Conservation (phyloP, 2,888 invertebrate species). For the Creontiades dilutus region DNA sequence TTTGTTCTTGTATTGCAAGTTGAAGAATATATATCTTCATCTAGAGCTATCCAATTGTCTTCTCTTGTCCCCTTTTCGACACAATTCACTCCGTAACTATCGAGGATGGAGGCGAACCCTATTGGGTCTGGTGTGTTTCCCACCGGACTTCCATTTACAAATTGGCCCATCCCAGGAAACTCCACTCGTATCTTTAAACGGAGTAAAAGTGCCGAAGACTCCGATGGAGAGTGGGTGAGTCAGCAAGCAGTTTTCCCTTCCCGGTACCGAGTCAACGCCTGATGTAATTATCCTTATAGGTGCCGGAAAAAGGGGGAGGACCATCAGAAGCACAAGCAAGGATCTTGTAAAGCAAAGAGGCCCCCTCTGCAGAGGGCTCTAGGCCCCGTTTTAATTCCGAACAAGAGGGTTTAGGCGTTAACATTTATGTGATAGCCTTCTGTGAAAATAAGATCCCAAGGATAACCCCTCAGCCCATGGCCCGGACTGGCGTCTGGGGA, state of each 20-base stretch:
- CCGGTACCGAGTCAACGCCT: slow-evolving; percentile 56
- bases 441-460: slow-evolving; percentile 67
- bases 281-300: slow-evolving; percentile 71
- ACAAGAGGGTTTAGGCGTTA: slow-evolving; percentile 73
- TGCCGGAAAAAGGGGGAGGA: slow-evolving; percentile 17
- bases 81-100: slow-evolving; percentile 50
- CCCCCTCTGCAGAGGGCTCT: not conserved
- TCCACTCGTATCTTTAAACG: slow-evolving; percentile 33
- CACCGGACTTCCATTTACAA: slow-evolving; percentile 68
- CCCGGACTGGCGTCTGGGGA: slow-evolving; percentile 66
- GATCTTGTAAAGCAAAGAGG: slow-evolving; percentile 36
- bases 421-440: slow-evolving; percentile 73
- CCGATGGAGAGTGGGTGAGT: slow-evolving; percentile 50
- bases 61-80: not conserved
- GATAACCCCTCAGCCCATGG: slow-evolving; percentile 44
- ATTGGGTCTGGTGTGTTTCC: slow-evolving; percentile 56
- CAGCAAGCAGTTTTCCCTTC: slow-evolving; percentile 42
- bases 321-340: slow-evolving; percentile 45
- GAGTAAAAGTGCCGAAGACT: slow-evolving; percentile 49
- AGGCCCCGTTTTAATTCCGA: slow-evolving; percentile 72
- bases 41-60: slow-evolving; percentile 55
- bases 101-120: slow-evolving; percentile 3
- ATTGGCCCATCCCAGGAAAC: slow-evolving; percentile 39
- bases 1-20: not conserved
- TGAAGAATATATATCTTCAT: slow-evolving; percentile 35